A percentile compares a stretch with the other conserved stretches of the same genome.
These are phyloP conservation scores for Bellardia bayeri DNA, from an alignment of 2,888 invertebrate species.

Conservation along the genomic window DNA sequence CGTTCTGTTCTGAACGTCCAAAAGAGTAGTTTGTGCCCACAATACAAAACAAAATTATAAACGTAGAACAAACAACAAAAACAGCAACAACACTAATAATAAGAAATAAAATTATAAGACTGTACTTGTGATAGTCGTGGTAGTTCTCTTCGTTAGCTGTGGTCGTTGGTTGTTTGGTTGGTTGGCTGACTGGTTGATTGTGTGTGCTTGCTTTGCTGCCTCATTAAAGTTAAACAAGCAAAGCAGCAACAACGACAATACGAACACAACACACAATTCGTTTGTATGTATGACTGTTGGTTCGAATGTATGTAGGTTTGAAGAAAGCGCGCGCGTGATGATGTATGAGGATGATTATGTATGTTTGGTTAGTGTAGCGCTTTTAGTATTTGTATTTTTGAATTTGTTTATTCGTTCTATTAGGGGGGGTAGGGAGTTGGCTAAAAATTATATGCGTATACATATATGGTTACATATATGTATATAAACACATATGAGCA, in stretches of 20 bases:
- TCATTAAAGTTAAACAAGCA: constrained; percentile 57
- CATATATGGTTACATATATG: background rate
- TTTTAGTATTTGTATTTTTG: constrained; percentile 16
- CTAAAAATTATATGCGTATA: background rate
- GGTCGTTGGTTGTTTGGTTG: constrained; percentile 50
- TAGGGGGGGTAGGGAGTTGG: background rate
- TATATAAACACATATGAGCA: constrained; percentile 1
- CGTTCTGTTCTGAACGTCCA: constrained; percentile 44
- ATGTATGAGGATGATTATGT: constrained; percentile 64
- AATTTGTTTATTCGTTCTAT: background rate
- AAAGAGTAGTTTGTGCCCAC: constrained; percentile 59
- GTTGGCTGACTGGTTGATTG: constrained; percentile 20
- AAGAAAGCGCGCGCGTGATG: constrained; percentile 74
- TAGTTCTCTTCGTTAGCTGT: constrained; percentile 65
- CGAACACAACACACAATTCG: constrained; percentile 56
- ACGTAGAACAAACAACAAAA: constrained; percentile 11
- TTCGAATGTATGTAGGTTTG: constrained; percentile 30
- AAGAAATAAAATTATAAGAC: constrained; percentile 70
- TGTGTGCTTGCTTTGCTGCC: constrained; percentile 69
- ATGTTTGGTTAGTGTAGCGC: constrained; percentile 46
- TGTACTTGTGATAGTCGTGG: constrained; percentile 73
- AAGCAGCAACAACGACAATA: constrained; percentile 55
- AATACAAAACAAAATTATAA: constrained; percentile 71
- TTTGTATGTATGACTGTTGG: constrained; percentile 9
- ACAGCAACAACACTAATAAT: constrained; percentile 57